phyloP scores from a whole-genome alignment of 2,797 vertebrate species.

The Mareca penelope region DNA sequence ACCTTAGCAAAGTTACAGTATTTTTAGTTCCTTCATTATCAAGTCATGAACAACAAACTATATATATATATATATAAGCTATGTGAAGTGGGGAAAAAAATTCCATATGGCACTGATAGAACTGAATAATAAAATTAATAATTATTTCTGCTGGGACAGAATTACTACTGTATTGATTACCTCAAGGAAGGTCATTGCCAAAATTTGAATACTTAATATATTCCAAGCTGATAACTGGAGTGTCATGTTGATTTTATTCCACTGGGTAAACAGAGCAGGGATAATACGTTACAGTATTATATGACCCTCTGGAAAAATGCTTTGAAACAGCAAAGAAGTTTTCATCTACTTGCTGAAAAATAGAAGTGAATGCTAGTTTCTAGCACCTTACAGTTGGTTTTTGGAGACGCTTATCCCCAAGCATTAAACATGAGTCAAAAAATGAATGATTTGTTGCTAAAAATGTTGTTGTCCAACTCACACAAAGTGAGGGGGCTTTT shows the following conservation, averaged over 20 bases:
- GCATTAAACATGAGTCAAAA: not conserved
- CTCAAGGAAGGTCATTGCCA: not conserved
- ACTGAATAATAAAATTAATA: not conserved
- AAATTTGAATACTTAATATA: not conserved
- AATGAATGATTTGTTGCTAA: not conserved
- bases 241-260: not conserved
- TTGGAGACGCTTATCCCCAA: not conserved
- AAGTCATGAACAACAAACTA: no score
- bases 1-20: no score
- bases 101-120: not conserved
- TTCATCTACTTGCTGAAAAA: not conserved
- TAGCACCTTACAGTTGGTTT: not conserved
- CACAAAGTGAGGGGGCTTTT: rapidly evolving
- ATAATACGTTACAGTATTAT: not conserved
- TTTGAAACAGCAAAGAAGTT: not conserved
- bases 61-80: no score
- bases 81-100: not conserved
- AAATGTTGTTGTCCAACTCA: rapidly evolving
- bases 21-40: no score
- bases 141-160: not conserved
- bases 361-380: rapidly evolving
- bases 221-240: not conserved
- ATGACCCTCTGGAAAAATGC: not conserved
- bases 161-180: not conserved
- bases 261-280: not conserved